Base-by-base conservation (phyloP, 2,797 vertebrate genomes). In the Karalla daura region DNA sequence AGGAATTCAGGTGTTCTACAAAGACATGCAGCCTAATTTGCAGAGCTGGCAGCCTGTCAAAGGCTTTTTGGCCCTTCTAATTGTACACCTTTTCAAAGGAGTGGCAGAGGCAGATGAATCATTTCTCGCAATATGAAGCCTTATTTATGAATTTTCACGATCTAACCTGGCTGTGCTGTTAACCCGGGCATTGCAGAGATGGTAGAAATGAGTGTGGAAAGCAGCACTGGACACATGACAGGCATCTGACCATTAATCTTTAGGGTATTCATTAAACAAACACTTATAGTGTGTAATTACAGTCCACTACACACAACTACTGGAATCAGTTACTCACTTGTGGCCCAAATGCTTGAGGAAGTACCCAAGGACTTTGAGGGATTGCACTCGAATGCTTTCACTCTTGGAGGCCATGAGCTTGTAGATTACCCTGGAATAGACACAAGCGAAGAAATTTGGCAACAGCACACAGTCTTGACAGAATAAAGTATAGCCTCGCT, bases 311-410 rank as follows among this genome's bases (percentile, higher is more conserved):
- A 63, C 37, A 72, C 9, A 47, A 27, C 6, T 56, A 32, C 6
- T 50, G 17, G 15, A 68, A 36, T 5, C 3, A 4, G 14, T 70
- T 20, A 95, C 97, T 96, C 94, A 99, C 98, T 99, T 98, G 92
- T 98, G 97, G 68, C 96, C 96, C 83, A 98, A 89, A 86, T 98
- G 96, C 88, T 98, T 98, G 74, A 99, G 95, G 91, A 99, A 98
- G 90, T 97, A 99, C 37, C 96, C 97, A 55, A 99, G 92, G 52
- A 97, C 96, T 87, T 99, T 99, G 86, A 99, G 94, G 50, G 97
- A 97, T 86, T 99, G 98, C 49, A 99, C 96, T 78, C 96, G 95
- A 89, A 99, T 96, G 82, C 95, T 96, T 89, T 99, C 97, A 87
- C 96, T 98, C 92, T 98, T 97, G 24, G 96, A 99, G 43, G 95